Evolutionary conservation across 1,140 invertebrate species (phyloP).

Genomic region (Neoseiulus cucumeris): DNA sequence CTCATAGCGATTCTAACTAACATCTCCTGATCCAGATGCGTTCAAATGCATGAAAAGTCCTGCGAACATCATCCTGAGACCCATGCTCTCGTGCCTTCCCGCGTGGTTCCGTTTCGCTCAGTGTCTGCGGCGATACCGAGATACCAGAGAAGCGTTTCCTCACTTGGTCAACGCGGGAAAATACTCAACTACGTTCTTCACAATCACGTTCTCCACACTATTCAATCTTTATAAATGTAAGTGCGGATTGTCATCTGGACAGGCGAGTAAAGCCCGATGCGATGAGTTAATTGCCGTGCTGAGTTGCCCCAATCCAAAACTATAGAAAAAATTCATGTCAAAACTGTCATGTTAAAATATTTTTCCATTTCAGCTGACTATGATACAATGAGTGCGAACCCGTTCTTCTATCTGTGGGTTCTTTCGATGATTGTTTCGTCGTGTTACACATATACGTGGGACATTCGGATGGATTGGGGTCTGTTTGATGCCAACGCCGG

Average conservation of each 20-base stretch:
- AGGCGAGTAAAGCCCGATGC: too few relatives aligned
- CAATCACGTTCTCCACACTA: constrained; percentile 64
- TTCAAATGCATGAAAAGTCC: constrained; percentile 25
- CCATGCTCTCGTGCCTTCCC: constrained; percentile 70
- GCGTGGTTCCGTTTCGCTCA: constrained; percentile 96
- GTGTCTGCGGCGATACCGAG: constrained; percentile 71
- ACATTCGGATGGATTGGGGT: constrained; percentile 97
- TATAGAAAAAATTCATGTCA: too few relatives aligned
- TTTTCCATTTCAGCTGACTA: constrained; percentile 24
- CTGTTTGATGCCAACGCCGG: constrained; percentile 66
- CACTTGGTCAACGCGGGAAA: constrained; percentile 81
- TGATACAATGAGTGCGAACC: constrained; percentile 32
- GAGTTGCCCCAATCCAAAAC: too few relatives aligned
- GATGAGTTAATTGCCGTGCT: neutral
- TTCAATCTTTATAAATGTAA: constrained; percentile 42
- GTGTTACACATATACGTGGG: constrained; percentile 74
- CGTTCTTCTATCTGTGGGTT: constrained; percentile 61
- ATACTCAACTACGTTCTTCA: constrained; percentile 91
- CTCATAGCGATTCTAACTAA: too few relatives aligned
- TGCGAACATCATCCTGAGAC: constrained; percentile 32
- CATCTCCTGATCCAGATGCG: constrained; percentile 23
- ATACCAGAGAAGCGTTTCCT: constrained; percentile 34
- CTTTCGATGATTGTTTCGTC: constrained; percentile 50
- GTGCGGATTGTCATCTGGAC: constrained; percentile 18
- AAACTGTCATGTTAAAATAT: neutral